Percentiles rank a stretch among this genome's conserved stretches.
Conservation (phyloP, 1,140 invertebrate genomes). For the Octopus bimaculoides region DNA sequence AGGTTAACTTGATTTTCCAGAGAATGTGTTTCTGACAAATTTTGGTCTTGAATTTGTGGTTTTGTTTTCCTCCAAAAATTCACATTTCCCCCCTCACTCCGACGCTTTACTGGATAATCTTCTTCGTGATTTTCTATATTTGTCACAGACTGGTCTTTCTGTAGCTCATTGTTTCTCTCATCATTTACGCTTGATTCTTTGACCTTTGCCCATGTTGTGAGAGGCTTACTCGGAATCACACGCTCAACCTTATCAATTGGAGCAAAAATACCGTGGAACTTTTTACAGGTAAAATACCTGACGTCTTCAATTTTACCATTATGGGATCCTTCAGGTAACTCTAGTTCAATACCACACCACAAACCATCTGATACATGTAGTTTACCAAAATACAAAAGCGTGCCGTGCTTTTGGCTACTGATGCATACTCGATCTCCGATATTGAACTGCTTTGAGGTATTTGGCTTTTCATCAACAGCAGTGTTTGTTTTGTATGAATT, state of each 20-base stretch:
- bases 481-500: neutral
- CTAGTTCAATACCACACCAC: slow-evolving; percentile 55
- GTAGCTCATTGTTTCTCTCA: neutral
- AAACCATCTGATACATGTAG: slow-evolving; percentile 47
- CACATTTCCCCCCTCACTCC: too few relatives aligned
- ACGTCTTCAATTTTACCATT: slow-evolving; percentile 53
- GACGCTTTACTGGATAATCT: too few relatives aligned
- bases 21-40: too few relatives aligned
- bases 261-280: slow-evolving; percentile 54
- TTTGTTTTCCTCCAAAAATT: too few relatives aligned
- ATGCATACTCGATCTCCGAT: slow-evolving; percentile 39
- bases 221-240: neutral
- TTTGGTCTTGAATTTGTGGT: too few relatives aligned
- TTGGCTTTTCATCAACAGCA: neutral
- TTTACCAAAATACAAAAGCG: slow-evolving; percentile 42
- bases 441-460: neutral
- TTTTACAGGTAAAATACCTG: slow-evolving; percentile 51
- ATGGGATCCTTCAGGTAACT: slow-evolving; percentile 51
- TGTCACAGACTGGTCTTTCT: neutral
- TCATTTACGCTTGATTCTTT: neutral
- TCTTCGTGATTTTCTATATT: too few relatives aligned
- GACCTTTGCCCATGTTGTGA: neutral
- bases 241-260: slow-evolving; percentile 47
- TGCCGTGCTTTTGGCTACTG: slow-evolving; percentile 43
- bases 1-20: too few relatives aligned